Conservation (phyloP, 2,797 vertebrate species). For the Pangasius djambal region DNA sequence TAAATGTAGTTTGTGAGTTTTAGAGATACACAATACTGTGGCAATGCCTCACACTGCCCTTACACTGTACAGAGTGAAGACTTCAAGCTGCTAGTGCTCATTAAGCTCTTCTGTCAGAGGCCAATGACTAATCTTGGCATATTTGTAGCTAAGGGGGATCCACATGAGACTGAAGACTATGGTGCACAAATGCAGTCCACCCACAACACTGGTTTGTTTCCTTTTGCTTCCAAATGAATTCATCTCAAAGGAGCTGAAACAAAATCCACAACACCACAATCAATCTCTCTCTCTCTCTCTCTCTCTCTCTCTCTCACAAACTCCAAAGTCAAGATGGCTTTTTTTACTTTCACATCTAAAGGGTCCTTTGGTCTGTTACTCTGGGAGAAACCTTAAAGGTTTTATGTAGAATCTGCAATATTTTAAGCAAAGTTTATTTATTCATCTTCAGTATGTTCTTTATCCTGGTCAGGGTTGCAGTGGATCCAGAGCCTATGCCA, state of each 20-base stretch:
- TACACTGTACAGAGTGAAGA: background rate
- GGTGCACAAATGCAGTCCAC: background rate
- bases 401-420: background rate
- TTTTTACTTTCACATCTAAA: background rate
- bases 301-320: background rate
- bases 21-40: background rate
- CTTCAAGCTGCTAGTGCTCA: constrained; percentile 5
- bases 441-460: background rate
- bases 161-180: background rate
- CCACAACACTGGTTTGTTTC: background rate
- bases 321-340: background rate
- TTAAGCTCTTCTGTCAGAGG: constrained; percentile 19
- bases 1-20: background rate
- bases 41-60: background rate
- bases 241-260: background rate
- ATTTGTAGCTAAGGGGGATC: constrained; percentile 5
- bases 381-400: background rate
- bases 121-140: background rate
- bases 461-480: background rate
- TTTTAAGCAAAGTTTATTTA: background rate
- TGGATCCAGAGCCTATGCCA: background rate
- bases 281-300: background rate
- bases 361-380: background rate
- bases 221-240: background rate
- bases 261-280: background rate